Conservation (phyloP, 2,113 vertebrate genomes). For the Castor canadensis region DNA sequence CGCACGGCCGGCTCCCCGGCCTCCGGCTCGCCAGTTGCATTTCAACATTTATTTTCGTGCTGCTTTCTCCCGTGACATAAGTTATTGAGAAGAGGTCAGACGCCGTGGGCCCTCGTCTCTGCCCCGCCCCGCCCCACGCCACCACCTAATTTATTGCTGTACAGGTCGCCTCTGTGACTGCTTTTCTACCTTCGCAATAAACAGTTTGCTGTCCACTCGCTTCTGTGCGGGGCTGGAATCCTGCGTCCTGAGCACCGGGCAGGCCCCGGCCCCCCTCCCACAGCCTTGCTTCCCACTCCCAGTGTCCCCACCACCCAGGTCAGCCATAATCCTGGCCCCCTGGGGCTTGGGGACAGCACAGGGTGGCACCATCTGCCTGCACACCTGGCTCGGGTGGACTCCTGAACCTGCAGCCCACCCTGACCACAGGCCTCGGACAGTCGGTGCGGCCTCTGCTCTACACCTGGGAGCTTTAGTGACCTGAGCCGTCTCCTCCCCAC, state of each 20-base stretch:
- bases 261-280: background rate
- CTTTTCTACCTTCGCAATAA: slow-evolving; percentile 97
- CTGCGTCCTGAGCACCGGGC: background rate
- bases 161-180: slow-evolving; percentile 88
- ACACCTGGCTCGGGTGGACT: background rate
- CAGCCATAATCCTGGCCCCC: no score
- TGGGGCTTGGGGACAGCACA: fast-evolving
- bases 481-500: background rate
- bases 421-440: background rate
- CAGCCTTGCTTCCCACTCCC: no score
- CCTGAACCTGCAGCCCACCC: background rate
- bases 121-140: slow-evolving; percentile 81
- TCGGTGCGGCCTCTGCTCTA: fast-evolving
- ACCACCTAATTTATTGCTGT: slow-evolving; percentile 93
- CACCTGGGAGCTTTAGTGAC: background rate
- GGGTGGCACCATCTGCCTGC: background rate
- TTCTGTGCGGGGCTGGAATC: no score
- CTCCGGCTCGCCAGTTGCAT: slow-evolving; percentile 84
- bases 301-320: no score
- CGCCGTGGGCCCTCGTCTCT: slow-evolving; percentile 86
- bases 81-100: slow-evolving; percentile 93
- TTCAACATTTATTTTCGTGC: slow-evolving; percentile 97
- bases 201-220: slow-evolving; percentile 91
- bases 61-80: slow-evolving; percentile 91
- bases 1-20: slow-evolving; percentile 71